Conservation (phyloP, 2,797 vertebrate species). For the Hippopotamyrus pictus region DNA sequence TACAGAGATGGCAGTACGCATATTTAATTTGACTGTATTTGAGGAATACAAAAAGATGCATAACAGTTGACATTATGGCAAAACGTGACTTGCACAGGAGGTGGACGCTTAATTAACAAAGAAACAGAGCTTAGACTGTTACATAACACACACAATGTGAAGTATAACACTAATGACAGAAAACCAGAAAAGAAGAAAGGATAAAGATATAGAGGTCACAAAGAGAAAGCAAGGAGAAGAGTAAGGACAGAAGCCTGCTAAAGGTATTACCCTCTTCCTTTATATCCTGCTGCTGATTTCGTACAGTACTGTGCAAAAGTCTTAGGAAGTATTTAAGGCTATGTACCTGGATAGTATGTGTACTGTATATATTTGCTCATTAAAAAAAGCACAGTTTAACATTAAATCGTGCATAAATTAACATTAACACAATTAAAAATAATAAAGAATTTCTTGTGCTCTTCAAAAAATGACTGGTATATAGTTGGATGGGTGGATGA, state of each 20-base stretch:
- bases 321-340: neutral
- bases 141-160: neutral
- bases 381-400: neutral
- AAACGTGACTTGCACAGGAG: neutral
- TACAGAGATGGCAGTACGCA: neutral
- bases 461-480: neutral
- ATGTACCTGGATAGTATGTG: neutral
- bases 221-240: neutral
- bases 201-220: neutral
- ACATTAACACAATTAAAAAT: neutral
- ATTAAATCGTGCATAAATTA: neutral
- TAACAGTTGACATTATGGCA: neutral
- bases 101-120: neutral
- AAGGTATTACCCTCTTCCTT: neutral
- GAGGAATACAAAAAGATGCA: neutral
- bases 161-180: neutral
- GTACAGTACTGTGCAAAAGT: neutral
- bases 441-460: neutral
- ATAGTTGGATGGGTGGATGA: neutral
- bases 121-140: neutral
- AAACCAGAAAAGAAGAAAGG: neutral
- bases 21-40: neutral
- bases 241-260: neutral
- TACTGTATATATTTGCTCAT: neutral
- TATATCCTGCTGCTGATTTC: neutral